Conservation (phyloP, 2,888 invertebrate species). For the Dryococelus australis region DNA sequence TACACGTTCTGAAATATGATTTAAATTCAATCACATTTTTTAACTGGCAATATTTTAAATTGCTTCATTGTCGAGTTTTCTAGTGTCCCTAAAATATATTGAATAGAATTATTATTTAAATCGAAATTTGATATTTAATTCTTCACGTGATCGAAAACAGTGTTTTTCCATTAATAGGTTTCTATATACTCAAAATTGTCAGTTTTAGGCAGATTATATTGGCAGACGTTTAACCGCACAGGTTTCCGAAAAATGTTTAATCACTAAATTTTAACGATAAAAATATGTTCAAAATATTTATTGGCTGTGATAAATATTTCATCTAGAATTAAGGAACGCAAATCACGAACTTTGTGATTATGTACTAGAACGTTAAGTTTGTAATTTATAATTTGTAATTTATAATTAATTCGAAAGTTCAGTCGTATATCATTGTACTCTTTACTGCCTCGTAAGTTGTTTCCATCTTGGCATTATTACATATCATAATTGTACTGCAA, state of each 20-base stretch:
- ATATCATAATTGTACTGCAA: background rate
- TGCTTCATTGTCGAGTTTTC: background rate
- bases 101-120: too few species aligned
- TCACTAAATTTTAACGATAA: conserved; percentile 31
- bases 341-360: background rate
- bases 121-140: background rate
- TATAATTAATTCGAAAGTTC: background rate
- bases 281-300: conserved; percentile 38
- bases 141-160: background rate
- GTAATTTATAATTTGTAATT: conserved; percentile 9
- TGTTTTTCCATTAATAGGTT: background rate
- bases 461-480: conserved; percentile 9
- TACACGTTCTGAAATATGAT: background rate
- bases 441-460: background rate
- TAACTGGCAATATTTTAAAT: background rate
- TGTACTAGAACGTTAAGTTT: conserved; percentile 3
- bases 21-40: background rate
- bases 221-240: background rate
- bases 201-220: background rate
- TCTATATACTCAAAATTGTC: background rate
- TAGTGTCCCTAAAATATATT: background rate
- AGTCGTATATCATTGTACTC: background rate
- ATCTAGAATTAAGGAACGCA: conserved; percentile 32
- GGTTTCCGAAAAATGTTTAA: conserved; percentile 24
- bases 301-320: conserved; percentile 45